These are phyloP conservation scores for Oreonectes daqikongensis DNA, from an alignment of 2,797 vertebrate species.

Conservation along the genomic window DNA sequence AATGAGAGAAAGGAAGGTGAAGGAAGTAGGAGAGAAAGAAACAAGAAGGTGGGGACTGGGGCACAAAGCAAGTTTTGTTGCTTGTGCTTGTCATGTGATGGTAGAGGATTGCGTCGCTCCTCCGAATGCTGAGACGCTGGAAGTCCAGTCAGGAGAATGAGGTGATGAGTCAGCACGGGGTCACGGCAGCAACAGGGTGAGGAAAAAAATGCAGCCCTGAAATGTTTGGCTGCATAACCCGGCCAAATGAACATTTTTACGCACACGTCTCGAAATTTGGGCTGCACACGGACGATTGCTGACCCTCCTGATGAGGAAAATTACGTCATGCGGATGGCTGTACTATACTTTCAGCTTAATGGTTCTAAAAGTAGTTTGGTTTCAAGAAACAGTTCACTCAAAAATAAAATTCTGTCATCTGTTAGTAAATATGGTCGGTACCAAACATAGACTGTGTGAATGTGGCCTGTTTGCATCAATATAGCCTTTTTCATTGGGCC, in stretches of 20 bases:
- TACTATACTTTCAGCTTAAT: too few relatives aligned
- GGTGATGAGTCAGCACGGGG: slow-evolving; percentile 46
- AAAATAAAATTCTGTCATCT: slow-evolving; percentile 59
- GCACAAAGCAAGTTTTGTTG: slow-evolving; percentile 16
- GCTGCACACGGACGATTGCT: too few relatives aligned
- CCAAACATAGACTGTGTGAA: too few relatives aligned
- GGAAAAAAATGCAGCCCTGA: slow-evolving; percentile 14
- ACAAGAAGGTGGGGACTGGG: slow-evolving; percentile 41
- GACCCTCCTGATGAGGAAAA: too few relatives aligned
- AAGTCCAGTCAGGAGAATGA: slow-evolving; percentile 57
- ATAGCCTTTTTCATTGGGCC: too few relatives aligned
- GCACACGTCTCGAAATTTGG: too few relatives aligned
- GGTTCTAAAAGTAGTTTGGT: not conserved
- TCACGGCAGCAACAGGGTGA: slow-evolving; percentile 40
- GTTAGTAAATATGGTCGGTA: too few relatives aligned
- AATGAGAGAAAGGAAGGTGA: slow-evolving; percentile 39
- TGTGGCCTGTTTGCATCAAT: too few relatives aligned
- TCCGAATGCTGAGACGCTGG: slow-evolving; percentile 56
- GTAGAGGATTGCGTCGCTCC: not conserved
- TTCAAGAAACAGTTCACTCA: too few relatives aligned
- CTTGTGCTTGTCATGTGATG: slow-evolving; percentile 1
- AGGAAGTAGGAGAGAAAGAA: slow-evolving; percentile 32
- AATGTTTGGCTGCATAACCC: slow-evolving; percentile 29
- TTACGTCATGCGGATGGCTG: too few relatives aligned
- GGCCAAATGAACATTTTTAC: too few relatives aligned